Conservation (phyloP, 2,888 invertebrate genomes). For the Epistrophella euchroma region DNA sequence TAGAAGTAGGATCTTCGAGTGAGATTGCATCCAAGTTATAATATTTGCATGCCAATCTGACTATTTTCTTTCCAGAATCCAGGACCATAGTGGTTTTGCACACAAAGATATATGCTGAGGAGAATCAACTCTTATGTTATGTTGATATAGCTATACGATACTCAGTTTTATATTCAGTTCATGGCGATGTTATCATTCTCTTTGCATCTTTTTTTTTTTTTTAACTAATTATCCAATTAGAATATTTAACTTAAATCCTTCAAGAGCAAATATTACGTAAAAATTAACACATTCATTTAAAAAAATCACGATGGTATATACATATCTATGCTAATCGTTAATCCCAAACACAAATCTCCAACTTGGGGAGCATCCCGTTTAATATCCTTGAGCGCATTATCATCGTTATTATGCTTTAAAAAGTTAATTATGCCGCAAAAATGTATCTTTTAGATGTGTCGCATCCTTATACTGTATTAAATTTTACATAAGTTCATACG, state of each 20-base stretch:
- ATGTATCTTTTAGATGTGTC: conserved; percentile 29
- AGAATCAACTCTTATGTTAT: conserved; percentile 1
- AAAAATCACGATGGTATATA: background rate
- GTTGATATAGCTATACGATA: background rate
- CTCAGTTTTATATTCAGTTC: background rate
- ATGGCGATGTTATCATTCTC: background rate
- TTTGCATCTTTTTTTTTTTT: background rate
- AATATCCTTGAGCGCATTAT: conserved; percentile 27
- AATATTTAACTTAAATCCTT: conserved; percentile 48
- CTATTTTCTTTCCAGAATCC: background rate
- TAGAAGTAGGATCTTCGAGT: conserved; percentile 34
- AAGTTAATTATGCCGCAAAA: conserved; percentile 53
- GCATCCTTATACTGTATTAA: background rate
- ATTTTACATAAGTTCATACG: conserved; percentile 4
- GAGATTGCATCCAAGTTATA: conserved; percentile 43
- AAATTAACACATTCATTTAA: conserved; percentile 42
- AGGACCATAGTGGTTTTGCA: background rate
- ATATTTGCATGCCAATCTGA: conserved; percentile 38
- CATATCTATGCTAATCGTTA: background rate
- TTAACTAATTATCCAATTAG: conserved; percentile 60
- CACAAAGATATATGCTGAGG: background rate
- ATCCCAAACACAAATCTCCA: conserved; percentile 26
- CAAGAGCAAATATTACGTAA: conserved; percentile 28
- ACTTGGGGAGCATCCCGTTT: conserved; percentile 24
- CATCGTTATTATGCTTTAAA: conserved; percentile 51